These are phyloP conservation scores for Neoarius graeffei DNA, from an alignment of 2,113 vertebrate species.

Conservation along the genomic window DNA sequence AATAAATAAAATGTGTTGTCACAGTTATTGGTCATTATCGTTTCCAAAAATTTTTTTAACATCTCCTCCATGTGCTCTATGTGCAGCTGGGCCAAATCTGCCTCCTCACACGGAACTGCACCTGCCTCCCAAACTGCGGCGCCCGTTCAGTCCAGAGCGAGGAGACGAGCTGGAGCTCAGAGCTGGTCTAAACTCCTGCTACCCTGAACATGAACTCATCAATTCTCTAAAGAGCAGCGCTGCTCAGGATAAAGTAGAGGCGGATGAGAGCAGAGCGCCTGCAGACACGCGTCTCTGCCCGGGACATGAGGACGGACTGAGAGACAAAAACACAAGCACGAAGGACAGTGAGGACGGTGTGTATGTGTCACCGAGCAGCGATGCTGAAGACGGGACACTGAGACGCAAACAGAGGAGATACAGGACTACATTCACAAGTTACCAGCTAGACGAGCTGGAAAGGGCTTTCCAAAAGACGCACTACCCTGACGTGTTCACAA, in stretches of 20 bases:
- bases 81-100: slow-evolving; percentile 34
- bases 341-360: slow-evolving; percentile 84
- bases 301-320: slow-evolving; percentile 68
- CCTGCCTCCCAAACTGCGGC: slow-evolving; percentile 78
- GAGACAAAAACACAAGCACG: slow-evolving; percentile 69
- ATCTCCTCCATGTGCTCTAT: background rate
- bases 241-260: slow-evolving; percentile 60
- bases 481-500: slow-evolving; percentile 90
- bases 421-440: slow-evolving; percentile 88
- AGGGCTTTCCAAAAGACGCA: slow-evolving; percentile 89
- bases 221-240: background rate
- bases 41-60: background rate
- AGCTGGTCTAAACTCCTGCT: slow-evolving; percentile 11
- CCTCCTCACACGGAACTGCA: slow-evolving; percentile 69
- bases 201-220: slow-evolving; percentile 7
- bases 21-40: background rate
- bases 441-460: slow-evolving; percentile 88
- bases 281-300: slow-evolving; percentile 71
- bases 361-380: slow-evolving; percentile 84
- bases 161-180: slow-evolving; percentile 34
- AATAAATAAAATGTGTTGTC: background rate
- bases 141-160: slow-evolving; percentile 65
- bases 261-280: slow-evolving; percentile 68
- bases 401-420: slow-evolving; percentile 89
- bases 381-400: slow-evolving; percentile 83